Evolutionary conservation across 2,113 vertebrate species (phyloP).

Genomic region (Nothocercus nigrocapillus): DNA sequence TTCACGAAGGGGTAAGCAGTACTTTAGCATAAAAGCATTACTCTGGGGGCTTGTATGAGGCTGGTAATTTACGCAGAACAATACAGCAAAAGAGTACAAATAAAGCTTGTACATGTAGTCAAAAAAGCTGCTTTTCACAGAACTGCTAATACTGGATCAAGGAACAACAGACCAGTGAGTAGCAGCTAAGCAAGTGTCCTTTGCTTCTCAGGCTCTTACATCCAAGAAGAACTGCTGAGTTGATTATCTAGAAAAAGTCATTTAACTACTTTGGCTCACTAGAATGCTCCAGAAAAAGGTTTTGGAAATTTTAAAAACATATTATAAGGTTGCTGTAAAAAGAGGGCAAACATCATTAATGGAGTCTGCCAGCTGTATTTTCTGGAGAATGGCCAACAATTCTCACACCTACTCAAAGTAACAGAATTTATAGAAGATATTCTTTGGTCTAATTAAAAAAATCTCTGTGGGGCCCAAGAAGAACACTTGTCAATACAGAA

Average conservation of each 20-base stretch:
- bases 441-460: slow-evolving; percentile 37
- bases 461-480: neutral
- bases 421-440: neutral
- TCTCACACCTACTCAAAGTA: neutral
- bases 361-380: neutral
- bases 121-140: slow-evolving; percentile 65
- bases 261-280: neutral
- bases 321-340: neutral
- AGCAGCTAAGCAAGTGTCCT: neutral
- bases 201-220: neutral
- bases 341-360: neutral
- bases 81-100: slow-evolving; percentile 13
- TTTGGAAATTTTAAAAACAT: neutral
- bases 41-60: neutral
- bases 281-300: neutral
- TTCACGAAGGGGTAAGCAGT: neutral
- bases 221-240: neutral
- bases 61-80: slow-evolving; percentile 24
- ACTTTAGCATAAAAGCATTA: neutral
- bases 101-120: slow-evolving; percentile 10
- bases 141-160: slow-evolving; percentile 42
- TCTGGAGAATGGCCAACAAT: neutral
- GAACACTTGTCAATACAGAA: neutral
- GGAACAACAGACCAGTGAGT: neutral
- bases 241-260: neutral